Evolutionary conservation across 2,888 invertebrate species (phyloP).

Genomic region (Amblyjoppa fuscipennis): DNA sequence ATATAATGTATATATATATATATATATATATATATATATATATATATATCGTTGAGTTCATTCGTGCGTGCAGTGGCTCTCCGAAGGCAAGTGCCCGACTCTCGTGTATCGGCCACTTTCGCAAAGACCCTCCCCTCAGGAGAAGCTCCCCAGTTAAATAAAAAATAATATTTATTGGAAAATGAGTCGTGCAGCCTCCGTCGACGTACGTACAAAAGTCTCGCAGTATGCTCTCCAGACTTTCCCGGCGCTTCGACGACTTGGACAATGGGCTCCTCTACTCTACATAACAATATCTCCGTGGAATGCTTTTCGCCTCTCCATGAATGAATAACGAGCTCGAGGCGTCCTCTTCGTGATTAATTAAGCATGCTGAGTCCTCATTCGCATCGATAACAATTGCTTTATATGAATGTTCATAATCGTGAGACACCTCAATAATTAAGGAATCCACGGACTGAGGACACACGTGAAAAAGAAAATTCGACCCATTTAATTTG

Average conservation of each 20-base stretch:
- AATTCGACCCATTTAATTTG: too few relatives aligned
- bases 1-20: neutral
- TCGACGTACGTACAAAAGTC: neutral
- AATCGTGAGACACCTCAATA: too few relatives aligned
- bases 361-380: conserved; percentile 26
- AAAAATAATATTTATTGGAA: conserved; percentile 19
- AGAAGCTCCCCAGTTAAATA: conserved; percentile 9
- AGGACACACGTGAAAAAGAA: too few relatives aligned
- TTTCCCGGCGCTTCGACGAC: conserved; percentile 1
- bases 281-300: neutral
- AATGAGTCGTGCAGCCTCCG: neutral
- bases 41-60: neutral
- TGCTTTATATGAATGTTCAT: too few relatives aligned
- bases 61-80: conserved; percentile 5
- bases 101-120: neutral
- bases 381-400: too few relatives aligned
- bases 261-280: neutral
- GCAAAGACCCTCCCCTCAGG: neutral
- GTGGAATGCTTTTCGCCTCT: neutral
- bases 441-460: too few relatives aligned
- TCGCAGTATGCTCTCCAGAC: neutral
- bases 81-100: neutral
- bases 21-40: too few relatives aligned
- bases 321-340: conserved; percentile 1
- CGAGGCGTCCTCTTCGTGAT: conserved; percentile 22